These are phyloP conservation scores for Stylophora pistillata DNA, from an alignment of 64 coral and sea anemone genomes.

Conservation along the genomic window DNA sequence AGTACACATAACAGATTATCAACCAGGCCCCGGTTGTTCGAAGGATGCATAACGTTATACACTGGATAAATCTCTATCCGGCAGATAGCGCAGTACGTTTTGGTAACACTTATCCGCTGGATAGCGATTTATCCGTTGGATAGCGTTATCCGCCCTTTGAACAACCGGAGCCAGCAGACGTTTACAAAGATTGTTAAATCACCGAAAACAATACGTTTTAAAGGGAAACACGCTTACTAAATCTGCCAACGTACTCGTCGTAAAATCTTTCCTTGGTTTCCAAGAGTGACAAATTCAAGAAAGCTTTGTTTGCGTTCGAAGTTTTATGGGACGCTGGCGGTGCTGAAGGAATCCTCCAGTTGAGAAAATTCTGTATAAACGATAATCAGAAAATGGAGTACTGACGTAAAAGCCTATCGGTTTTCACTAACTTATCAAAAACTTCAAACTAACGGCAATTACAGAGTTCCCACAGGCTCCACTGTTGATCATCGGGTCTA, in stretches of 20 bases:
- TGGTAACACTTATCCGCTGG: no score
- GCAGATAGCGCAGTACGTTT: no score
- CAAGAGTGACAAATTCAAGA: background rate
- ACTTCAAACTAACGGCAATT: no score
- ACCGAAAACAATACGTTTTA: background rate
- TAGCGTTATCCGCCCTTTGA: no score
- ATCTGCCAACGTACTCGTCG: conserved; percentile 28
- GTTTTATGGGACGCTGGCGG: background rate
- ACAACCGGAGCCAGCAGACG: background rate
- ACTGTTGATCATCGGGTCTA: no score
- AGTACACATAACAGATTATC: background rate
- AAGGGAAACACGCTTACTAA: conserved; percentile 2
- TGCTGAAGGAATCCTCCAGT: conserved; percentile 34
- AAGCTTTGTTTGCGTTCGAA: background rate
- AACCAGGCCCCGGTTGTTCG: no score
- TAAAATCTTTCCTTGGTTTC: conserved; percentile 29
- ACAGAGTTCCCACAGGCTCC: no score
- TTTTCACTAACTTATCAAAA: no score
- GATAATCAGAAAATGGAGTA: background rate
- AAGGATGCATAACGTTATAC: no score
- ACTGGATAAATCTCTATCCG: no score
- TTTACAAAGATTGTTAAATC: background rate
- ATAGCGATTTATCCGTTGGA: no score
- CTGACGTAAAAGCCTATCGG: background rate
- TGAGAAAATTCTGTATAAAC: conserved; percentile 28